Percentiles rank a stretch among this genome's conserved stretches.
Conservation (phyloP, 2,797 vertebrate genomes). For the Danio albolineatus region DNA sequence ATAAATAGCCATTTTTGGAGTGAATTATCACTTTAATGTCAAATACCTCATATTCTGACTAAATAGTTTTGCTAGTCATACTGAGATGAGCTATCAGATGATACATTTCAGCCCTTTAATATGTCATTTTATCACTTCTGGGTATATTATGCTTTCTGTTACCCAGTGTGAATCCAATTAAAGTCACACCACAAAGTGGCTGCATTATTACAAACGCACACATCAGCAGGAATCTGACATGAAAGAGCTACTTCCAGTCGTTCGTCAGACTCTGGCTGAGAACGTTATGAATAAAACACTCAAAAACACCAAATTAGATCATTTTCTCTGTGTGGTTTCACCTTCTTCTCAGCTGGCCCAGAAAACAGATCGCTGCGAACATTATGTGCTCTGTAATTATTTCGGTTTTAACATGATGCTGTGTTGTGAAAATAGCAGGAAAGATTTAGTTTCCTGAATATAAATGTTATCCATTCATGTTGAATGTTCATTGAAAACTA, state of each 20-base stretch:
- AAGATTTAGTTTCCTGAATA: neutral
- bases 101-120: neutral
- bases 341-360: neutral
- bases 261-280: neutral
- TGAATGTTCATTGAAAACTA: neutral
- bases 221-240: slow-evolving; percentile 3
- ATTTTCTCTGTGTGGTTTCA: neutral
- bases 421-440: neutral
- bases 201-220: neutral
- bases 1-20: too few relatives aligned
- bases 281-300: neutral
- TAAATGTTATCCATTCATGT: neutral
- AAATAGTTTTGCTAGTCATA: neutral
- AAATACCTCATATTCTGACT: too few relatives aligned
- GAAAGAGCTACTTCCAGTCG: neutral
- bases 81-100: neutral
- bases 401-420: neutral
- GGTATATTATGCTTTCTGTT: slow-evolving; percentile 2
- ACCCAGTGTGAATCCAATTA: slow-evolving; percentile 6
- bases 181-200: neutral
- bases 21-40: too few relatives aligned
- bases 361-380: neutral
- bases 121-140: neutral
- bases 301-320: neutral
- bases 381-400: neutral